Percentiles rank a stretch among this genome's conserved stretches.
Conservation (phyloP, 2,797 vertebrate species). For the Tragelaphus eurycerus region DNA sequence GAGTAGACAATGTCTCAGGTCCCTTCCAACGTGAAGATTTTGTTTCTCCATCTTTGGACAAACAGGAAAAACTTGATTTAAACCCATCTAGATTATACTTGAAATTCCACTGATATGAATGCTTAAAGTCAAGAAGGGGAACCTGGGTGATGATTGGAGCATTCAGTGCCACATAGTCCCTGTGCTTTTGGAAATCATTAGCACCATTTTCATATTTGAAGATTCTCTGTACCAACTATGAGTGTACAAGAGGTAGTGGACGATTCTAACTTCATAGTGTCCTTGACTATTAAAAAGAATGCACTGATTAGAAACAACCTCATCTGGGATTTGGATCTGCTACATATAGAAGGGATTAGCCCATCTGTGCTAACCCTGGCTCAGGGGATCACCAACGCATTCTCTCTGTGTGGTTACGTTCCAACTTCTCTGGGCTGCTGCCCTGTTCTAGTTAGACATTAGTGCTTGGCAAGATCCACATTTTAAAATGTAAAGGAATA, state of each 20-base stretch:
- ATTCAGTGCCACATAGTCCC: neutral
- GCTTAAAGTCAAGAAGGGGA: neutral
- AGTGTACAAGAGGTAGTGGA: neutral
- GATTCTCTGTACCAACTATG: neutral
- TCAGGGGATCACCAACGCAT: neutral
- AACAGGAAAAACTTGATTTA: neutral
- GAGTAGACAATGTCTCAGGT: neutral
- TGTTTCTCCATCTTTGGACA: neutral
- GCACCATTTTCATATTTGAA: neutral
- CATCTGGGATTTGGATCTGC: slow-evolving; percentile 28
- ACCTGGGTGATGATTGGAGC: neutral
- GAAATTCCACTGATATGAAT: neutral
- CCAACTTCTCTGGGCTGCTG: neutral
- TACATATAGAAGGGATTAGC: slow-evolving; percentile 44
- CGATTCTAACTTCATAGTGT: neutral
- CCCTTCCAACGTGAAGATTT: neutral
- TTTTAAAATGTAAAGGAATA: neutral
- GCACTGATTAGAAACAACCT: neutral
- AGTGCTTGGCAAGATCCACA: neutral
- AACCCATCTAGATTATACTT: neutral
- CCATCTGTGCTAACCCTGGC: neutral
- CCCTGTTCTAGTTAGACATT: neutral
- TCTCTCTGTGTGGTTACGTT: neutral
- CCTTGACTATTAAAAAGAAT: slow-evolving; percentile 4
- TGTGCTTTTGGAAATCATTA: neutral